phyloP scores from a whole-genome alignment of 2,113 vertebrate genomes.

The Anhinga rufa region DNA sequence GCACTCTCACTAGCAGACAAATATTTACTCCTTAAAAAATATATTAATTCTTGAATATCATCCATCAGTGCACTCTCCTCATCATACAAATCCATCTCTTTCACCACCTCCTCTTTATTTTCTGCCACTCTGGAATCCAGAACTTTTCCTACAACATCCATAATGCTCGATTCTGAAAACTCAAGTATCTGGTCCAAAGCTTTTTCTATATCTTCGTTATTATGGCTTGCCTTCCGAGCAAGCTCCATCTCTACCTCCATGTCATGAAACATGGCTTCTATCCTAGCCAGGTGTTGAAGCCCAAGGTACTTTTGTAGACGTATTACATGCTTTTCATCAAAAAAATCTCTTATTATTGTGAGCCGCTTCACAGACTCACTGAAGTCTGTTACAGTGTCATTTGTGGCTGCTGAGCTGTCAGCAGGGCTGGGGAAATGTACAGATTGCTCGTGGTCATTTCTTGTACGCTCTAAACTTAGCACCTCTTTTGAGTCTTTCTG shows the following conservation, averaged over 20 bases:
- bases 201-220: constrained; percentile 72
- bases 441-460: background rate
- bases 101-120: constrained; percentile 36
- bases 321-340: constrained; percentile 73
- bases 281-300: constrained; percentile 67
- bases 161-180: constrained; percentile 78
- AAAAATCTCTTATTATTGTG: constrained; percentile 76
- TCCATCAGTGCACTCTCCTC: constrained; percentile 83
- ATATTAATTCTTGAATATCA: constrained; percentile 89
- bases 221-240: constrained; percentile 49
- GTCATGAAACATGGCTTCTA: constrained; percentile 85
- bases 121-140: constrained; percentile 71
- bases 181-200: constrained; percentile 84
- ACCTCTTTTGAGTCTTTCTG: background rate
- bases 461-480: background rate
- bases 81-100: constrained; percentile 69
- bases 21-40: constrained; percentile 83
- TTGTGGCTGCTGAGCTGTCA: background rate
- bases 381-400: constrained; percentile 51
- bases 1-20: constrained; percentile 70
- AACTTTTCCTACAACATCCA: constrained; percentile 81
- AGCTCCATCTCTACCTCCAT: constrained; percentile 80
- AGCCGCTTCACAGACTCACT: constrained; percentile 66
- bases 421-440: background rate
- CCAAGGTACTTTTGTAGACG: constrained; percentile 78